Evolutionary conservation across 2,888 invertebrate species (phyloP).

Genomic region (Cantharis nigra): DNA sequence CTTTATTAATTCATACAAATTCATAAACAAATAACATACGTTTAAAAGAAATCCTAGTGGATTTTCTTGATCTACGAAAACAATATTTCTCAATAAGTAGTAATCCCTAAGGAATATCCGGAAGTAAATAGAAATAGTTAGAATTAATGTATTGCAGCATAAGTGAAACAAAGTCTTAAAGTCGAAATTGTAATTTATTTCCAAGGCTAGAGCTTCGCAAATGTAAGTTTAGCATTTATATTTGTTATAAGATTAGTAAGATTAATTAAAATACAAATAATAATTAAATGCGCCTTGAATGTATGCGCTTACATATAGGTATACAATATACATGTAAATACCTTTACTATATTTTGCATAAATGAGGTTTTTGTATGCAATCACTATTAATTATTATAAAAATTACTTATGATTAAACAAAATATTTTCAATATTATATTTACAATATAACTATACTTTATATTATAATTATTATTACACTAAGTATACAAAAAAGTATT

Average conservation of each 20-base stretch:
- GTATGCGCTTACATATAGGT: not conserved
- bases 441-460: no score
- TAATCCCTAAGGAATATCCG: slow-evolving; percentile 30
- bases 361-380: no score
- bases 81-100: slow-evolving; percentile 34
- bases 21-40: slow-evolving; percentile 7
- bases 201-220: not conserved
- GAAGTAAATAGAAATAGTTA: slow-evolving; percentile 31
- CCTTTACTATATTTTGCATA: no score
- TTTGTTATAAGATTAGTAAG: not conserved
- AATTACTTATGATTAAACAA: no score
- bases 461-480: no score
- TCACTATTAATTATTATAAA: no score
- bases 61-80: slow-evolving; percentile 25
- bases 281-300: not conserved
- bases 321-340: no score
- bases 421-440: no score
- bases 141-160: slow-evolving; percentile 17
- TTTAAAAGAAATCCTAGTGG: slow-evolving; percentile 17
- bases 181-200: slow-evolving; percentile 17
- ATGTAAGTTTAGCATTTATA: not conserved
- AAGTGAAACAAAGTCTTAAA: slow-evolving; percentile 16
- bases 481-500: no score
- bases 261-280: not conserved
- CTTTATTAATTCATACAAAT: not conserved